phyloP scores from a whole-genome alignment of 2,113 vertebrate species.

The Gnathonemus echidnorhynchus region DNA sequence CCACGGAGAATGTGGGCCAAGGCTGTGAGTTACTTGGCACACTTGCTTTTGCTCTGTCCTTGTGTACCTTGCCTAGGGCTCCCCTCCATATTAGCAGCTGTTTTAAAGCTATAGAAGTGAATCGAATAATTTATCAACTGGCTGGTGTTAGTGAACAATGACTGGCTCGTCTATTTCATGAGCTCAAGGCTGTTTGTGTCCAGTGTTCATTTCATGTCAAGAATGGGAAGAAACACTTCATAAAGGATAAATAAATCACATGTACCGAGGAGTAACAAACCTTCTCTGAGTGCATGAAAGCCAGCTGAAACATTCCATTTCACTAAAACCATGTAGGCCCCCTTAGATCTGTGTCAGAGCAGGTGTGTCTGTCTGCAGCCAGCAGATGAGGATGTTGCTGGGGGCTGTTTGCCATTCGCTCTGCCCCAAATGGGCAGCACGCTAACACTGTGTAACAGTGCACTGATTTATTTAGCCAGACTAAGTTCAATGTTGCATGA shows the following conservation, averaged over 20 bases:
- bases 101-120: constrained; percentile 2
- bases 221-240: not conserved
- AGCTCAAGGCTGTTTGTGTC: not conserved
- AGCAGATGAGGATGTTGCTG: not conserved
- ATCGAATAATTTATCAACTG: not conserved
- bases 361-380: not conserved
- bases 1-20: not conserved
- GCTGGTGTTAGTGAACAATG: not conserved
- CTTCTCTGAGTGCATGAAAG: not conserved
- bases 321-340: not conserved
- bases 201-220: not conserved
- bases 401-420: not conserved
- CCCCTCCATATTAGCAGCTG: not conserved
- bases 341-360: not conserved
- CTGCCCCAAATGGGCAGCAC: not conserved
- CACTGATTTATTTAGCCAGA: not conserved
- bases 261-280: not conserved
- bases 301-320: not conserved
- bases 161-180: not conserved
- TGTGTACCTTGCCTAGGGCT: not conserved
- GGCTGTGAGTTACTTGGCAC: not conserved
- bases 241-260: not conserved
- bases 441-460: not conserved
- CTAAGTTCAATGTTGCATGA: not conserved
- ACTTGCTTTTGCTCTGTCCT: not conserved